phyloP scores from a whole-genome alignment of 2,888 invertebrate species.

The Tricholauxania praeusta region DNA sequence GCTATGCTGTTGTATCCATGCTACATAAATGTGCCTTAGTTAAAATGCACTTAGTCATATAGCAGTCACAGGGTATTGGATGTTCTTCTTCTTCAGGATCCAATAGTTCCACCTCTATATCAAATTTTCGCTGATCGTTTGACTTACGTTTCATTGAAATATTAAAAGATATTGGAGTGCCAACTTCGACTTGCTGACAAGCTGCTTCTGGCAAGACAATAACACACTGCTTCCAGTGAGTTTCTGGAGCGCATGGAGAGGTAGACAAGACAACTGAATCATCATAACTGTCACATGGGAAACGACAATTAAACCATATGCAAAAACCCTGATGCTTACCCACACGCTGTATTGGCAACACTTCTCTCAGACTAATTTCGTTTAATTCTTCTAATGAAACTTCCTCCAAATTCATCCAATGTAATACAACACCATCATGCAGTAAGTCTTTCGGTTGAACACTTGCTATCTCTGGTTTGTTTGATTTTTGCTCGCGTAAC shows the following conservation, averaged over 20 bases:
- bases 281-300: slow-evolving; percentile 73
- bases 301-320: slow-evolving; percentile 84
- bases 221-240: slow-evolving; percentile 96
- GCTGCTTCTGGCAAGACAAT: slow-evolving; percentile 79
- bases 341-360: slow-evolving; percentile 68
- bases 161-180: slow-evolving; percentile 78
- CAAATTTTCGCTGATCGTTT: slow-evolving; percentile 70
- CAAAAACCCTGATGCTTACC: slow-evolving; percentile 81
- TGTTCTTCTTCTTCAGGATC: slow-evolving; percentile 79
- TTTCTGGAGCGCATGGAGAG: slow-evolving; percentile 78
- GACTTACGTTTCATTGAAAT: slow-evolving; percentile 70
- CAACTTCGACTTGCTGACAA: slow-evolving; percentile 68
- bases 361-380: slow-evolving; percentile 73
- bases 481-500: slow-evolving; percentile 73
- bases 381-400: slow-evolving; percentile 73
- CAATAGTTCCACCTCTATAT: slow-evolving; percentile 77
- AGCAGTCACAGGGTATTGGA: slow-evolving; percentile 82
- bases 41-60: slow-evolving; percentile 83
- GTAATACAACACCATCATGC: slow-evolving; percentile 74
- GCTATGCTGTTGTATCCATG: slow-evolving; percentile 51
- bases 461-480: slow-evolving; percentile 75
- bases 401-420: slow-evolving; percentile 78
- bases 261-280: slow-evolving; percentile 80
- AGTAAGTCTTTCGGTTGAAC: slow-evolving; percentile 74
- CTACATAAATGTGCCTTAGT: slow-evolving; percentile 69